Evolutionary conservation across 2,797 vertebrate genomes (phyloP).

Genomic region (Coreius guichenoti): DNA sequence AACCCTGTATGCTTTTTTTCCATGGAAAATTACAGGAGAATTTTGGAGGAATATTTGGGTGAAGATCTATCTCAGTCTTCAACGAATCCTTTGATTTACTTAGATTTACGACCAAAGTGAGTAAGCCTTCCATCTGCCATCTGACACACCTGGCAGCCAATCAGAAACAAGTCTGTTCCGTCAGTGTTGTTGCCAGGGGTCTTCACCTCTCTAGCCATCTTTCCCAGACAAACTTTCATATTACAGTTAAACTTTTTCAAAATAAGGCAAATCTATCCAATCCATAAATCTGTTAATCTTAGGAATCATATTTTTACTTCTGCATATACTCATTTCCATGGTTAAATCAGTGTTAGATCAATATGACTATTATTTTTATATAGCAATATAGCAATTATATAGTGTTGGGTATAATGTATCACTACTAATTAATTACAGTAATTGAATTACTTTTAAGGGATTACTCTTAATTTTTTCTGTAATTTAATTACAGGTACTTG

Average conservation of each 20-base stretch:
- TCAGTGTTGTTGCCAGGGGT: constrained; percentile 1
- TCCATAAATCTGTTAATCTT: neutral
- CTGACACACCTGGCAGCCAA: constrained; percentile 26
- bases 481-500: no score
- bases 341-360: neutral
- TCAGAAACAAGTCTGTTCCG: constrained; percentile 12
- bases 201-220: neutral
- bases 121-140: constrained; percentile 36
- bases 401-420: no score
- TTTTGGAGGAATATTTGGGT: neutral
- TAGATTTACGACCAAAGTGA: neutral
- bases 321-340: neutral
- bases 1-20: neutral
- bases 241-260: neutral
- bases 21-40: neutral
- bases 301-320: neutral
- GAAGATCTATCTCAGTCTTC: constrained; percentile 2
- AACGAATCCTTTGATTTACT: constrained; percentile 12
- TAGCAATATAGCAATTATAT: no score
- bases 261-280: neutral
- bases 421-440: no score
- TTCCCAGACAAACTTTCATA: constrained; percentile 1
- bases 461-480: no score
- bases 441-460: no score
- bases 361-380: neutral